Conservation (phyloP, 2,888 invertebrate genomes). For the Sussaba pulchella region DNA sequence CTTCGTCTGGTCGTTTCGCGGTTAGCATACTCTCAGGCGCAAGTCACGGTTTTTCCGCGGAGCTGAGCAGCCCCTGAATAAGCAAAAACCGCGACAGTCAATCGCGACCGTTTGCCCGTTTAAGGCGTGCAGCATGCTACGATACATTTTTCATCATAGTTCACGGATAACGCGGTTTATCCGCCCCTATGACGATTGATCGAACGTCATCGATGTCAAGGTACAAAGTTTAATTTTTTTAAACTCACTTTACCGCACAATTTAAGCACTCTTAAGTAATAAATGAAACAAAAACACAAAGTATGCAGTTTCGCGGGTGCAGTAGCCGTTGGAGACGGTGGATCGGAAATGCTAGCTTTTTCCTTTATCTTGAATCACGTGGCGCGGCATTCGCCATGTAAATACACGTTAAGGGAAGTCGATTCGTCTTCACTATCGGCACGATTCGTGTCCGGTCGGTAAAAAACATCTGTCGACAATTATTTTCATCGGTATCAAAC, state of each 20-base stretch:
- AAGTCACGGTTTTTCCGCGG: slow-evolving; percentile 43
- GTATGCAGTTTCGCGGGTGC: not conserved
- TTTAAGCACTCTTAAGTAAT: not conserved
- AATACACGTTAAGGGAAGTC: no score
- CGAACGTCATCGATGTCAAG: slow-evolving; percentile 54
- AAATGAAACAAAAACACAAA: not conserved
- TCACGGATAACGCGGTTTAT: slow-evolving; percentile 38
- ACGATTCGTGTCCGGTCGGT: no score
- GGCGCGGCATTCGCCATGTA: no score
- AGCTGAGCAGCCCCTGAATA: slow-evolving; percentile 25
- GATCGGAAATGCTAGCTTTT: no score
- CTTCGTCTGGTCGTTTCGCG: not conserved
- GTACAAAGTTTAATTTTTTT: slow-evolving; percentile 24
- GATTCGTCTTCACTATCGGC: no score
- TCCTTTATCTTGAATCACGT: no score
- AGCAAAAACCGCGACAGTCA: slow-evolving; percentile 42
- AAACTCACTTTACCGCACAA: not conserved
- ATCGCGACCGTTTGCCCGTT: slow-evolving; percentile 47
- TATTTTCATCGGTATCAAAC: no score
- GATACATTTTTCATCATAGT: slow-evolving; percentile 5
- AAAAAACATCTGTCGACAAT: no score
- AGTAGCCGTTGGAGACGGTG: no score
- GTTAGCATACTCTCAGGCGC: slow-evolving; percentile 38
- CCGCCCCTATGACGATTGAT: slow-evolving; percentile 50
- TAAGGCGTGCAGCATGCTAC: slow-evolving; percentile 16